phyloP scores from a whole-genome alignment of 1,140 invertebrate species.

The Coboldia fuscipes region DNA sequence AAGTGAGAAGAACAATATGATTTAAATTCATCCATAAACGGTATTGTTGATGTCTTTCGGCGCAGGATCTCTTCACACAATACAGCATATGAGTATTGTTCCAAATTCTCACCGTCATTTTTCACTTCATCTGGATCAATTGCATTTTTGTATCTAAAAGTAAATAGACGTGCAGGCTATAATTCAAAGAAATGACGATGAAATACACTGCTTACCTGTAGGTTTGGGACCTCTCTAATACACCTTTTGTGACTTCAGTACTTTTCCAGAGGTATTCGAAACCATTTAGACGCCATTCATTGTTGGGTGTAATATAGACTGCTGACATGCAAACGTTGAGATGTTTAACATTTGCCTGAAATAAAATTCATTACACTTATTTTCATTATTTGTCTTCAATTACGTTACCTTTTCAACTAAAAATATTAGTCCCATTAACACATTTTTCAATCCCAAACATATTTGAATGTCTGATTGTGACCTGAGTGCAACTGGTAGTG shows the following conservation, averaged over 20 bases:
- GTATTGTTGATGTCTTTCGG: conserved; percentile 34
- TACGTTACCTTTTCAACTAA: conserved; percentile 42
- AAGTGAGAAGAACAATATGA: conserved; percentile 39
- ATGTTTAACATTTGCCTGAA: conserved; percentile 44
- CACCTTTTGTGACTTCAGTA: conserved; percentile 36
- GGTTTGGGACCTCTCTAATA: conserved; percentile 38
- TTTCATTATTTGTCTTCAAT: neutral
- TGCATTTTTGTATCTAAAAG: conserved; percentile 43
- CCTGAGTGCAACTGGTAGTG: conserved; percentile 36
- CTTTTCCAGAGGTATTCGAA: conserved; percentile 55
- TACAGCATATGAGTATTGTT: conserved; percentile 62
- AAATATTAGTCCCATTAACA: conserved; percentile 54
- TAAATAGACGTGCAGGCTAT: no score
- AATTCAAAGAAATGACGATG: no score
- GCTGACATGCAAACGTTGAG: conserved; percentile 59
- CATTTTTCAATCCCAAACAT: conserved; percentile 53
- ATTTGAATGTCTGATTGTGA: conserved; percentile 47
- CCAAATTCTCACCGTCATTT: conserved; percentile 30
- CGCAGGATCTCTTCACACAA: conserved; percentile 46
- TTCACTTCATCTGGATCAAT: conserved; percentile 45
- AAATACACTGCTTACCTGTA: no score
- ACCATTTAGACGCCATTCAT: conserved; percentile 63
- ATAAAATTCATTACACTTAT: conserved; percentile 3
- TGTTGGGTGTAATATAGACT: conserved; percentile 60
- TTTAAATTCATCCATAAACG: conserved; percentile 39